Percentiles rank a stretch among this genome's conserved stretches.
phyloP scores from a whole-genome alignment of 2,888 invertebrate genomes.

The Nephrotoma appendiculata region DNA sequence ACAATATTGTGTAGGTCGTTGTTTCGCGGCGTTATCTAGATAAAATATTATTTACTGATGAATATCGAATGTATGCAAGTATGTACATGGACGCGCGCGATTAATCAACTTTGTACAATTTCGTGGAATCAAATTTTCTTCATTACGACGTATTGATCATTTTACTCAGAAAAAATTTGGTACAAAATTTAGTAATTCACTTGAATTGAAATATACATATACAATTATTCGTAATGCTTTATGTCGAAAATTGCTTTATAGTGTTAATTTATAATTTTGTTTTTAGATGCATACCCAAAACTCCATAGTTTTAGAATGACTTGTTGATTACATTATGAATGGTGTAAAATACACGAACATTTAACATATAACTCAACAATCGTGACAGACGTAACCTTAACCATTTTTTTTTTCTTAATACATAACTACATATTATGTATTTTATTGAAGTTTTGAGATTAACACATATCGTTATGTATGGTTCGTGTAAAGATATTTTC shows the following conservation, averaged over 20 bases:
- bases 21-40: not conserved
- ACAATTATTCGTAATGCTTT: not conserved
- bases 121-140: not conserved
- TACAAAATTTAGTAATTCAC: not conserved
- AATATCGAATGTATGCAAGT: not conserved
- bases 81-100: not conserved
- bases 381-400: not conserved
- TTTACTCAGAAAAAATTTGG: not conserved
- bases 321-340: not conserved
- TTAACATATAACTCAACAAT: not conserved
- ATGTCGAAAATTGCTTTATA: no score
- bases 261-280: no score
- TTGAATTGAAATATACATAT: not conserved
- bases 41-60: not conserved
- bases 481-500: not conserved
- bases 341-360: not conserved
- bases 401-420: not conserved
- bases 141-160: not conserved
- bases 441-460: not conserved
- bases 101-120: not conserved
- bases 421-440: not conserved
- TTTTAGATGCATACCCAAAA: no score
- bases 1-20: not conserved
- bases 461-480: not conserved
- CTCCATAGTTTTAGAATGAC: not conserved